Evolutionary conservation across 2,797 vertebrate species (phyloP).

Genomic region (Anas bahamensis): DNA sequence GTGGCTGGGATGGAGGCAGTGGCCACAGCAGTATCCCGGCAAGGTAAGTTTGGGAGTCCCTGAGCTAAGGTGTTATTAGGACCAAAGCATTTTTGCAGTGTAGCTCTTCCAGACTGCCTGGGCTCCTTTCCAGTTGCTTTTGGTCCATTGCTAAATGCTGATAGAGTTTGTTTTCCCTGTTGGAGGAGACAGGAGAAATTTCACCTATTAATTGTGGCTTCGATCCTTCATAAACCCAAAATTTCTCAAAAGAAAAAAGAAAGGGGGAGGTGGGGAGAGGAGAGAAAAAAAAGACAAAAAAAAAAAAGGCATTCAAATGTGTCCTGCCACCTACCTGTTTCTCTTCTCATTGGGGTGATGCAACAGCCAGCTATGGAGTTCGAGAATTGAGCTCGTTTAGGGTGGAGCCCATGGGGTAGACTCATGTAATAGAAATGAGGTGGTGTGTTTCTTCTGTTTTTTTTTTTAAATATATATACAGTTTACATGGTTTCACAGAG

Average conservation of each 20-base stretch:
- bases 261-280: too few species aligned
- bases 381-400: neutral
- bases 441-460: neutral
- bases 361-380: neutral
- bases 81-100: neutral
- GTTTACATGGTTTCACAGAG: neutral
- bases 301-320: neutral
- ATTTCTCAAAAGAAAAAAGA: neutral
- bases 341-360: slow-evolving; percentile 26
- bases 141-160: neutral
- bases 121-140: neutral
- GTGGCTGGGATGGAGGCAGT: neutral
- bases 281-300: neutral
- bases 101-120: neutral
- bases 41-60: neutral
- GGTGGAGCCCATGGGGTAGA: slow-evolving; percentile 10
- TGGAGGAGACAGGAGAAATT: neutral
- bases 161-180: neutral
- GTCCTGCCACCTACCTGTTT: neutral
- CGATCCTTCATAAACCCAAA: neutral
- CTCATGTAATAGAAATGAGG: neutral
- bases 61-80: neutral
- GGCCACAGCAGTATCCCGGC: neutral
- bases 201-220: slow-evolving; percentile 9
- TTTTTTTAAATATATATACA: neutral